These are phyloP conservation scores for Chloroclystis v-ata DNA, from an alignment of 2,888 invertebrate species.

Conservation along the genomic window DNA sequence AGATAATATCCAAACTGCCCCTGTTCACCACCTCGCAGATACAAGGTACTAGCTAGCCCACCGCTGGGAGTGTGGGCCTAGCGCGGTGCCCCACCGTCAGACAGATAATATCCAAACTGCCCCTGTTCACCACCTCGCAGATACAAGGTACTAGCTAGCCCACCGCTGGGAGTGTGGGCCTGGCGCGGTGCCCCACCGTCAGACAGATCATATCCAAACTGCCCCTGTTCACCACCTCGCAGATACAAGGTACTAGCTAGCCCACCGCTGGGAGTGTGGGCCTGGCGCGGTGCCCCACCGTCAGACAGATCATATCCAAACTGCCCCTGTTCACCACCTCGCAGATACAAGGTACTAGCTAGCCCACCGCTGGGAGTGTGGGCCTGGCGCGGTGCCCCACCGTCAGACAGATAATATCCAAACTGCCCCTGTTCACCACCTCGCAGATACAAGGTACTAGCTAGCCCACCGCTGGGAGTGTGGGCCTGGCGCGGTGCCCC, in stretches of 20 bases:
- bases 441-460: background rate
- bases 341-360: background rate
- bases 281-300: background rate
- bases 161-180: background rate
- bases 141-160: background rate
- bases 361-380: background rate
- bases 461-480: too few relatives aligned
- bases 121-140: constrained; percentile 93
- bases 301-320: background rate
- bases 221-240: background rate
- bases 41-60: background rate
- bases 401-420: background rate
- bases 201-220: background rate
- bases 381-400: background rate
- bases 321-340: background rate
- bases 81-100: constrained; percentile 79
- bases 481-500: too few relatives aligned
- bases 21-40: constrained; percentile 91
- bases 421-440: background rate
- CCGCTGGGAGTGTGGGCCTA: background rate
- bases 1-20: constrained; percentile 96
- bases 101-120: constrained; percentile 96
- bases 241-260: background rate
- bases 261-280: background rate
- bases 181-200: background rate